Evolutionary conservation across 2,888 invertebrate species (phyloP).

Genomic region (Tetramorium bicarinatum): DNA sequence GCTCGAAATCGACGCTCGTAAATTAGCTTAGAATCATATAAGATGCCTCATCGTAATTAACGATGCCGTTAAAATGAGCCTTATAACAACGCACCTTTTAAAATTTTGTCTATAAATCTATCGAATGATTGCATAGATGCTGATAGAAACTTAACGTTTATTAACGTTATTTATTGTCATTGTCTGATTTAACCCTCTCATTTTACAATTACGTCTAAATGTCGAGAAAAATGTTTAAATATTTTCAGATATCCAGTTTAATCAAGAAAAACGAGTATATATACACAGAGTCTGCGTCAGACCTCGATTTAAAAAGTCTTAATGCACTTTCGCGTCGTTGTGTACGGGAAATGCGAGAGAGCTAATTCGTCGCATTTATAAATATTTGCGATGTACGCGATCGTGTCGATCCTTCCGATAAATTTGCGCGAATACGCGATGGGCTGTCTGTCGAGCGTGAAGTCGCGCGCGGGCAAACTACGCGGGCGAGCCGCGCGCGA

Average conservation of each 20-base stretch:
- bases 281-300: background rate
- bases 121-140: background rate
- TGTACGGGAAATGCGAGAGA: background rate
- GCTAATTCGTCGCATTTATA: slow-evolving; percentile 48
- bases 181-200: background rate
- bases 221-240: background rate
- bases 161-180: background rate
- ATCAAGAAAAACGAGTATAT: background rate
- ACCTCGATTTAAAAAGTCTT: background rate
- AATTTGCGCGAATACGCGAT: slow-evolving; percentile 47
- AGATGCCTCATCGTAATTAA: background rate
- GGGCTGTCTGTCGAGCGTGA: slow-evolving; percentile 37
- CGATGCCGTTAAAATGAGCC: background rate
- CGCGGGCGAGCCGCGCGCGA: slow-evolving; percentile 34
- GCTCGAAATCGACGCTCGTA: background rate
- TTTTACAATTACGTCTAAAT: slow-evolving; percentile 15
- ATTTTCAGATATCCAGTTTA: background rate
- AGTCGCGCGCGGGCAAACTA: slow-evolving; percentile 50
- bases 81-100: background rate
- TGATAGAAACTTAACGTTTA: background rate
- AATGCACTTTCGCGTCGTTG: slow-evolving; percentile 21
- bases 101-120: background rate
- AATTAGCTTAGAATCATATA: slow-evolving; percentile 3
- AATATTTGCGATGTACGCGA: slow-evolving; percentile 50
- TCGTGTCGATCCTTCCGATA: slow-evolving; percentile 50